These are phyloP conservation scores for Alcis repandata DNA, from an alignment of 2,888 invertebrate species.

Conservation along the genomic window DNA sequence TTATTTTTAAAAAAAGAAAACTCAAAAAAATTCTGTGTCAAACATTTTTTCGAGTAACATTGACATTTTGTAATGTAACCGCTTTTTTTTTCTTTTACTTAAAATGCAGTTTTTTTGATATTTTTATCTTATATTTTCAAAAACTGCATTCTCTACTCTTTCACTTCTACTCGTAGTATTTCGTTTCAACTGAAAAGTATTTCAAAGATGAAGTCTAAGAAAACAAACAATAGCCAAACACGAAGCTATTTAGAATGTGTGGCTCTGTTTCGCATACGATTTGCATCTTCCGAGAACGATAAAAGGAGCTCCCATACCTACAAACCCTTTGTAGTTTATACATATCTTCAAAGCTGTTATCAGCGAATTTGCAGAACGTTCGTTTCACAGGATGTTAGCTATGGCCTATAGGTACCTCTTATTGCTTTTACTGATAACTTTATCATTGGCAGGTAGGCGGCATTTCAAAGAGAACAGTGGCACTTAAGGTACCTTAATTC, in stretches of 20 bases:
- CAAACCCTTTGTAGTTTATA: constrained; percentile 11
- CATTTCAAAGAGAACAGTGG: constrained; percentile 72
- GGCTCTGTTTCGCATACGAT: constrained; percentile 29
- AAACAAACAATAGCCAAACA: constrained; percentile 16
- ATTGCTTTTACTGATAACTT: constrained; percentile 38
- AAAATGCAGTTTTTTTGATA: too few species aligned
- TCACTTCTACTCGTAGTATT: too few species aligned
- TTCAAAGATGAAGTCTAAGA: background rate
- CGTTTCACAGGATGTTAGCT: constrained; percentile 39
- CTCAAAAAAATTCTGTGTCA: too few species aligned
- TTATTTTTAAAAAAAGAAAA: too few species aligned
- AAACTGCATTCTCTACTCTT: too few species aligned
- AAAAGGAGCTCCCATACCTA: constrained; percentile 9
- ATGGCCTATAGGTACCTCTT: constrained; percentile 12
- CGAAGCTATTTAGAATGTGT: too few species aligned
- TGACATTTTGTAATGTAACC: too few species aligned
- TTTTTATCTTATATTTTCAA: too few species aligned
- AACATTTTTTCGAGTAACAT: too few species aligned
- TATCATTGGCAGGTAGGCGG: constrained; percentile 56
- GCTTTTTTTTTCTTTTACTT: too few species aligned
- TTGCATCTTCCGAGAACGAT: constrained; percentile 33
- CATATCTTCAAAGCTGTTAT: constrained; percentile 5
- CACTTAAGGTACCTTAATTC: constrained; percentile 71
- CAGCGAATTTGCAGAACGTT: constrained; percentile 24
- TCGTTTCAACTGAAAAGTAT: background rate